Evolutionary conservation across 1,140 invertebrate species (phyloP).

Genomic region (Euglossa dilemma): DNA sequence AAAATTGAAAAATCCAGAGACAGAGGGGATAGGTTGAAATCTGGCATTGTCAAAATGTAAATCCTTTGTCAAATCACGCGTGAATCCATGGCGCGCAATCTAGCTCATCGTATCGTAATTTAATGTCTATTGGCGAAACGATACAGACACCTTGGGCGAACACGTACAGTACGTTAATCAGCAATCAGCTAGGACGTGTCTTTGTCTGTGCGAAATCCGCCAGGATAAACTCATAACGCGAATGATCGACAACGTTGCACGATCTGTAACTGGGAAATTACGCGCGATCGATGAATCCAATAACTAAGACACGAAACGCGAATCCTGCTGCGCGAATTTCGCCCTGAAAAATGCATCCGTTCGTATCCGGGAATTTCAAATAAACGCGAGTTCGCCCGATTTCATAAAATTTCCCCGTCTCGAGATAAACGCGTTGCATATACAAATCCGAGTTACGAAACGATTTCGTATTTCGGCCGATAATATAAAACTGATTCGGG

Average conservation of each 20-base stretch:
- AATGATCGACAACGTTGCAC: slow-evolving; percentile 27
- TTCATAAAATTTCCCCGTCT: too few relatives aligned
- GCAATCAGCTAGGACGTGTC: slow-evolving; percentile 27
- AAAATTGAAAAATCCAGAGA: too few relatives aligned
- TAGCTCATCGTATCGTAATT: neutral
- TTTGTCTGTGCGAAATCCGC: slow-evolving; percentile 3
- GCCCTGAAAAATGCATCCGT: too few relatives aligned
- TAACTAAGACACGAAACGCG: neutral
- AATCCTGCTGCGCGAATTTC: too few relatives aligned
- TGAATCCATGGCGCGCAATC: neutral
- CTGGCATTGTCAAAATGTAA: neutral
- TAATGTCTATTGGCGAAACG: neutral
- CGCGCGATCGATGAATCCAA: slow-evolving; percentile 26
- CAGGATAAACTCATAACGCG: slow-evolving; percentile 35
- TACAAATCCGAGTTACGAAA: too few relatives aligned
- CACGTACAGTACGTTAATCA: slow-evolving; percentile 45
- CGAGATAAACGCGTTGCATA: too few relatives aligned
- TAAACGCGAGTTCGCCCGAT: too few relatives aligned
- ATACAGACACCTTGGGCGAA: neutral
- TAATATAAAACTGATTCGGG: too few relatives aligned
- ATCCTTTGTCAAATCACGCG: neutral
- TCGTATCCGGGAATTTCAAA: too few relatives aligned
- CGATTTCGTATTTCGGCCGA: too few relatives aligned
- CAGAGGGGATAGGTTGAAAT: too few relatives aligned
- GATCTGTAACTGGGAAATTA: slow-evolving; percentile 35